Evolutionary conservation across 2,888 invertebrate genomes (phyloP).

Genomic region (Ommatoiulus sabulosus): DNA sequence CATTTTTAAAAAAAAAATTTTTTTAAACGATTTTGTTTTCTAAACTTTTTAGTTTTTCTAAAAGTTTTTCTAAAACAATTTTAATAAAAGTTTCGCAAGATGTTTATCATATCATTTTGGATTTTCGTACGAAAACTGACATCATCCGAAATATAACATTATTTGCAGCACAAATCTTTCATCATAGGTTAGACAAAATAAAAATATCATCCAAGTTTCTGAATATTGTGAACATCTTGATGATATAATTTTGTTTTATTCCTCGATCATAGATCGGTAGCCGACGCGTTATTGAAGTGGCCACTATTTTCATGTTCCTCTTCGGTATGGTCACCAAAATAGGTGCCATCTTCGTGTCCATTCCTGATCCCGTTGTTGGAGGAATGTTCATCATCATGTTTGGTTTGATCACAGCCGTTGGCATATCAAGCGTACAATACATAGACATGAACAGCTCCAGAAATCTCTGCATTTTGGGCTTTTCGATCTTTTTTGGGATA

Average conservation of each 20-base stretch:
- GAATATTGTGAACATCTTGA: too few species aligned
- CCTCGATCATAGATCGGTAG: constrained; percentile 73
- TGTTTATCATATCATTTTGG: too few species aligned
- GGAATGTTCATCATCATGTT: constrained; percentile 52
- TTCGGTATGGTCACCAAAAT: constrained; percentile 82
- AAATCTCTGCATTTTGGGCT: constrained; percentile 73
- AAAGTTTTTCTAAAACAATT: too few species aligned
- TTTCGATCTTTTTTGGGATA: constrained; percentile 87
- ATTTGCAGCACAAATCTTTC: not conserved
- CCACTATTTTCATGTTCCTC: constrained; percentile 79
- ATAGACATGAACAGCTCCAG: constrained; percentile 76
- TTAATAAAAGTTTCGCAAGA: too few species aligned
- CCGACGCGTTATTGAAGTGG: constrained; percentile 83
- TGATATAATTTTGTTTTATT: not conserved
- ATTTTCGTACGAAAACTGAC: too few species aligned
- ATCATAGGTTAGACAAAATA: too few species aligned
- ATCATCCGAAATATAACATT: too few species aligned
- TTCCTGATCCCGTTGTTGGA: constrained; percentile 84
- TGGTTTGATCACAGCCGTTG: constrained; percentile 79
- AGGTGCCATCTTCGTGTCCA: constrained; percentile 82
- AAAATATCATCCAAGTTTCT: too few species aligned
- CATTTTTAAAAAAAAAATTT: too few species aligned
- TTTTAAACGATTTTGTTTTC: too few species aligned
- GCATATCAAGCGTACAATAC: constrained; percentile 83
- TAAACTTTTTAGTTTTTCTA: too few species aligned